These are phyloP conservation scores for Heliocidaris tuberculata DNA, from an alignment of 35 echinoderm and acorn worm genomes.

Conservation along the genomic window DNA sequence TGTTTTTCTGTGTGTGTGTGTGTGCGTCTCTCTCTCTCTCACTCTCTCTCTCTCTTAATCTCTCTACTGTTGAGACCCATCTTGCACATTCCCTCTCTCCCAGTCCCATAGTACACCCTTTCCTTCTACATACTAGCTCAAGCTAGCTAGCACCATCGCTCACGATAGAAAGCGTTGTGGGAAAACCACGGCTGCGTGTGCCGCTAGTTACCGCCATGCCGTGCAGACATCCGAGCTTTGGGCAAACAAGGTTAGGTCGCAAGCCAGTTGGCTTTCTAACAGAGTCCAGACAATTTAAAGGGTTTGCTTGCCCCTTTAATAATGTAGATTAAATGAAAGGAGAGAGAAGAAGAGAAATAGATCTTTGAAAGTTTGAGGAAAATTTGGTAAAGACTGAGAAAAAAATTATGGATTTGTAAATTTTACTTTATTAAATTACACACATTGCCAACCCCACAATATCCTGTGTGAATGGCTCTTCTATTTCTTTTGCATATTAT, in stretches of 20 bases:
- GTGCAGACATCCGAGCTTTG: background rate
- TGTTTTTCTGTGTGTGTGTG: too few species aligned
- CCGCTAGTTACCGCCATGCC: background rate
- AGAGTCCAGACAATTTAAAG: constrained; percentile 2
- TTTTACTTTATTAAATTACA: too few species aligned
- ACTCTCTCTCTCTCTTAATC: background rate
- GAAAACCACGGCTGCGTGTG: background rate
- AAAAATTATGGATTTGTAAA: too few species aligned
- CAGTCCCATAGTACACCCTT: background rate
- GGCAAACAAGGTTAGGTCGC: background rate
- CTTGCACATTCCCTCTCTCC: background rate
- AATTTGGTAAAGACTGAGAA: too few species aligned
- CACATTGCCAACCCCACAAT: too few species aligned
- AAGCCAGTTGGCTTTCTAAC: background rate
- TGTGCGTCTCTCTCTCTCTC: too few species aligned
- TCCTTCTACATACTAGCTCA: background rate
- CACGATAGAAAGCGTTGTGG: background rate
- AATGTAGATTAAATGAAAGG: too few species aligned
- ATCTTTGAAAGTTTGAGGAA: too few species aligned
- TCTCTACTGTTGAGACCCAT: background rate
- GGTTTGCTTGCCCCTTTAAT: background rate
- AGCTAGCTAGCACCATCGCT: background rate
- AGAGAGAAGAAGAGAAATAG: too few species aligned
- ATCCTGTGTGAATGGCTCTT: too few species aligned
- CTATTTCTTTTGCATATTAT: too few species aligned